Percentiles rank a stretch among this genome's conserved stretches.
Evolutionary conservation across 2,113 vertebrate genomes (phyloP).

Genomic region (Misgurnus mizolepis): DNA sequence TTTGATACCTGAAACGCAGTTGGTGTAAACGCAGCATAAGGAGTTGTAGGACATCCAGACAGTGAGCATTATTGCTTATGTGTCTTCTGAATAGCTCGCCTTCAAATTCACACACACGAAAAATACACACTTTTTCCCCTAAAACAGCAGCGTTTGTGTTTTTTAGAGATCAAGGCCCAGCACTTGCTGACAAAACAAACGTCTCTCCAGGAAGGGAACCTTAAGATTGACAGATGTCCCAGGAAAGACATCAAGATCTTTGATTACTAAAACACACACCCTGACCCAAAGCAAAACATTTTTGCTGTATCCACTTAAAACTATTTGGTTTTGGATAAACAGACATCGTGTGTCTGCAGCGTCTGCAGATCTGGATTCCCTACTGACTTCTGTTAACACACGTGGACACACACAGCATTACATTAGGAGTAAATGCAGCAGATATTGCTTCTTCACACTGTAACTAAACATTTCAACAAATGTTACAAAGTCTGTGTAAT

Average conservation of each 20-base stretch:
- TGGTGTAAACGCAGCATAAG: too few relatives aligned
- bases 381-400: background rate
- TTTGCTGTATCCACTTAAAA: background rate
- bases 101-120: too few relatives aligned
- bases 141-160: background rate
- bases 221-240: conserved; percentile 15
- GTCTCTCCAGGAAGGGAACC: background rate
- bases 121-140: background rate
- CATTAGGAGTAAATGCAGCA: too few relatives aligned
- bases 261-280: conserved; percentile 32
- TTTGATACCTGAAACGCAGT: too few relatives aligned
- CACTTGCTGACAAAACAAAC: background rate
- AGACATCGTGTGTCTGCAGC: background rate
- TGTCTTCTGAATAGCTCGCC: background rate
- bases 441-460: too few relatives aligned
- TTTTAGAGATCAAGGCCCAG: background rate
- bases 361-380: background rate
- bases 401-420: background rate
- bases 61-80: too few relatives aligned
- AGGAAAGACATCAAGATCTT: conserved; percentile 5
- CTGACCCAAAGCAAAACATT: conserved; percentile 21
- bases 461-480: too few relatives aligned
- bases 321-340: background rate
- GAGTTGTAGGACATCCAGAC: too few relatives aligned
- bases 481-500: too few relatives aligned